These are phyloP conservation scores for Propithecus deckenii DNA, from an alignment of 2,797 vertebrate species.

Conservation along the genomic window DNA sequence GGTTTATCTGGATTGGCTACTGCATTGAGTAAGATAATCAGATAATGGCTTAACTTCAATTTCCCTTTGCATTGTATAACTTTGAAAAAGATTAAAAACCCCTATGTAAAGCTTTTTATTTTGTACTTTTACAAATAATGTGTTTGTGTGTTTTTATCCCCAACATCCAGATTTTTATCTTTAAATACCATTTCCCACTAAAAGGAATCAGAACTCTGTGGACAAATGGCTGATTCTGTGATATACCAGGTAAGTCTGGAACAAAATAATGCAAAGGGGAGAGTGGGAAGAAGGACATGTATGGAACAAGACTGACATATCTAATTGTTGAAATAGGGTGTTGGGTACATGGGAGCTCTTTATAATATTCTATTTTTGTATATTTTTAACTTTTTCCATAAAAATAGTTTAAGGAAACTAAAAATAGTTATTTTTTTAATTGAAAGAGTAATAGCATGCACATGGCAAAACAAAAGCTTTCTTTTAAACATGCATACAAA, in stretches of 20 bases:
- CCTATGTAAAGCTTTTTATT: background rate
- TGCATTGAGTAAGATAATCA: slow-evolving; percentile 4
- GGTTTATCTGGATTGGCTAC: slow-evolving; percentile 19
- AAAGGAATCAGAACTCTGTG: slow-evolving; percentile 42
- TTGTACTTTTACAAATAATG: slow-evolving; percentile 17
- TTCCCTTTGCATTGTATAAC: slow-evolving; percentile 29
- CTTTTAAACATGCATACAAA: background rate
- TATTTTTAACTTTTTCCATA: slow-evolving; percentile 3
- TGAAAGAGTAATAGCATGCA: background rate
- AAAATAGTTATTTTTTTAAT: background rate
- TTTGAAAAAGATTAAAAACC: slow-evolving; percentile 23
- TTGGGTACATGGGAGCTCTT: background rate
- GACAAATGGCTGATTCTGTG: slow-evolving; percentile 15
- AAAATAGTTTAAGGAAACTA: background rate
- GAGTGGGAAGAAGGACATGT: background rate
- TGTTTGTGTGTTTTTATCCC: background rate
- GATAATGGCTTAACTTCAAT: slow-evolving; percentile 25
- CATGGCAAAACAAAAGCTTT: background rate
- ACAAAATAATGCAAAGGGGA: slow-evolving; percentile 13
- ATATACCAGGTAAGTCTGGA: background rate
- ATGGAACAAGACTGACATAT: background rate
- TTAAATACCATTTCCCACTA: slow-evolving; percentile 37
- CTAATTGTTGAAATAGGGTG: slow-evolving; percentile 19
- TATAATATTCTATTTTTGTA: background rate
- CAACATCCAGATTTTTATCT: slow-evolving; percentile 31